phyloP scores from a whole-genome alignment of 2,888 invertebrate species.

The Lochmaea capreae region DNA sequence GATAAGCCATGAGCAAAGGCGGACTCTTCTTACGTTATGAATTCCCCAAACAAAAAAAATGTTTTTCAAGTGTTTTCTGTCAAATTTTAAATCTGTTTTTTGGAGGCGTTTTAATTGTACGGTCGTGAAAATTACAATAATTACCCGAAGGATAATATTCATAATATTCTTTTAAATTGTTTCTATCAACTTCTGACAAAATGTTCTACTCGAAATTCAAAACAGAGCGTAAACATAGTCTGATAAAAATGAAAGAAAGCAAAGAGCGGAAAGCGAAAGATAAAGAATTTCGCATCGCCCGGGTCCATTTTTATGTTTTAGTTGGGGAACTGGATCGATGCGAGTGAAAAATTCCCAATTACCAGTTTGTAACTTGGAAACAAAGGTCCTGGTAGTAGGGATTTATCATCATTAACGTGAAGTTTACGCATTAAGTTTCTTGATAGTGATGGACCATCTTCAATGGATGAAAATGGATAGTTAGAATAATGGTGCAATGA shows the following conservation, averaged over 20 bases:
- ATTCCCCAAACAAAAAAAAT: too few species aligned
- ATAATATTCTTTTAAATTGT: slow-evolving; percentile 18
- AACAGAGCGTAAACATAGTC: slow-evolving; percentile 22
- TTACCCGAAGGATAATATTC: not conserved
- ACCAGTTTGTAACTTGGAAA: not conserved
- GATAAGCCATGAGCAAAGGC: too few species aligned
- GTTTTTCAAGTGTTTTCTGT: too few species aligned
- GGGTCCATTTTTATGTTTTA: slow-evolving; percentile 11
- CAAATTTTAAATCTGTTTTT: not conserved
- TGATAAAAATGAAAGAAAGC: slow-evolving; percentile 20
- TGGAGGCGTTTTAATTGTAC: not conserved
- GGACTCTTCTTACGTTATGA: too few species aligned
- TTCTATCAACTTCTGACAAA: slow-evolving; percentile 14
- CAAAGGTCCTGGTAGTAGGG: too few species aligned
- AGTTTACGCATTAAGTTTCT: too few species aligned
- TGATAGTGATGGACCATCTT: too few species aligned
- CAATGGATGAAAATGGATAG: too few species aligned
- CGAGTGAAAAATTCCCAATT: not conserved
- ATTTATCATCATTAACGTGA: too few species aligned
- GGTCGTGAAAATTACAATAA: slow-evolving; percentile 13
- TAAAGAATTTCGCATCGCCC: slow-evolving; percentile 18
- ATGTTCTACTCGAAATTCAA: slow-evolving; percentile 19
- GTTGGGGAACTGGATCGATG: not conserved
- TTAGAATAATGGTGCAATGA: too few species aligned
- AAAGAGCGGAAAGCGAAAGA: slow-evolving; percentile 18